A percentile compares a stretch with the other conserved stretches of the same genome.
These are phyloP conservation scores for Trinorchestia longiramus DNA, from an alignment of 1,140 invertebrate genomes.

Conservation along the genomic window DNA sequence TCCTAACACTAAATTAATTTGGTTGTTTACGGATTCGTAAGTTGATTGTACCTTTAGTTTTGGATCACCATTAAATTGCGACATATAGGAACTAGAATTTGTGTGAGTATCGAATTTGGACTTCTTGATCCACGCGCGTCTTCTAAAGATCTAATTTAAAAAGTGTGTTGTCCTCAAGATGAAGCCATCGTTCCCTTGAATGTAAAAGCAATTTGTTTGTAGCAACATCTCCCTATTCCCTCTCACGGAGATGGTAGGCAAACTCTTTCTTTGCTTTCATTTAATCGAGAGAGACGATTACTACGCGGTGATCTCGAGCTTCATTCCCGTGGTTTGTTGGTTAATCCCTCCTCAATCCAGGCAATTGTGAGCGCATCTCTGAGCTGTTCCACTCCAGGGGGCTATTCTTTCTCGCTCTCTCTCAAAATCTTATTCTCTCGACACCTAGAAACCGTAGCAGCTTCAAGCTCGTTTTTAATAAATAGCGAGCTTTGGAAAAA, in stretches of 20 bases:
- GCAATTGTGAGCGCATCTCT: slow-evolving; percentile 33
- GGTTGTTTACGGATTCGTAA: not conserved
- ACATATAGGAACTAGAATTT: not conserved
- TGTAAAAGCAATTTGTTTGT: not conserved
- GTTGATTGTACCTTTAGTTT: not conserved
- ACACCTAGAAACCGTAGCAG: not conserved
- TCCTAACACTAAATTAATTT: not conserved
- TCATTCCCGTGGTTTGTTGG: slow-evolving; percentile 49
- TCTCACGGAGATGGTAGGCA: not conserved
- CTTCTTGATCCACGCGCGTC: not conserved
- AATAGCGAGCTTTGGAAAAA: not conserved
- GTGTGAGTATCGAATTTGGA: not conserved
- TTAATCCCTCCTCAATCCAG: slow-evolving; percentile 29
- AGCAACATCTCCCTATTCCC: not conserved
- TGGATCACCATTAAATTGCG: not conserved
- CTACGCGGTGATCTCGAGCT: slow-evolving; percentile 26
- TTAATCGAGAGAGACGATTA: slow-evolving; percentile 52
- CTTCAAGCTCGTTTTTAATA: slow-evolving; percentile 30
- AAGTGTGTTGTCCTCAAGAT: not conserved
- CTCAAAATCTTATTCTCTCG: not conserved
- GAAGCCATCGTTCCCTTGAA: not conserved
- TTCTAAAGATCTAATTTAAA: not conserved
- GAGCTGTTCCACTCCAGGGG: not conserved
- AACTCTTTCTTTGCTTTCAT: slow-evolving; percentile 33
- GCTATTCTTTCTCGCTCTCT: slow-evolving; percentile 3